Conservation (phyloP, 2,113 vertebrate genomes). For the Onychorhynchus coronatus region DNA sequence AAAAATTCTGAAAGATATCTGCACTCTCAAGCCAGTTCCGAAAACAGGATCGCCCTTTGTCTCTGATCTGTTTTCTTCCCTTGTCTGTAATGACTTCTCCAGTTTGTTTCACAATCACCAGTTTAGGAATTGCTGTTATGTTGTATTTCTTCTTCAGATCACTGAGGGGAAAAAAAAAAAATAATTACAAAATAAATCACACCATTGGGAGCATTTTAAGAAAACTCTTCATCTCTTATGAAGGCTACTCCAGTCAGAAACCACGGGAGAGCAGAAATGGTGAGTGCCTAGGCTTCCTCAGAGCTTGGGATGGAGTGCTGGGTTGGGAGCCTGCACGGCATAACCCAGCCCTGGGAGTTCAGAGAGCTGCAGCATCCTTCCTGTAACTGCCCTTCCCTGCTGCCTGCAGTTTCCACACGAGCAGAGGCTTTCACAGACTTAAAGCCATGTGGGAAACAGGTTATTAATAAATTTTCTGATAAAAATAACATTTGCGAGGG, state of each 20-base stretch:
- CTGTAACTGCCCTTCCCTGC: not conserved
- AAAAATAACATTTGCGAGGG: not conserved
- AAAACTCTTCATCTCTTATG: not conserved
- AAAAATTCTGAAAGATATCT: conserved; percentile 94
- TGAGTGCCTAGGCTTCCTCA: not conserved
- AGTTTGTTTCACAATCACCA: conserved; percentile 94
- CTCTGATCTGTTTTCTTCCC: conserved; percentile 91
- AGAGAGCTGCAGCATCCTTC: not conserved
- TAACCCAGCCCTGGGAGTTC: not conserved
- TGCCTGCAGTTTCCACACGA: not conserved
- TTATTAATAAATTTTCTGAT: not conserved
- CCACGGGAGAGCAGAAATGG: not conserved
- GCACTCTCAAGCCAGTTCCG: conserved; percentile 86
- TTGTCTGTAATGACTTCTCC: conserved; percentile 94
- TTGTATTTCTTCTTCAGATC: conserved; percentile 90
- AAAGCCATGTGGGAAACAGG: not conserved
- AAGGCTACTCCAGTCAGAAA: not conserved
- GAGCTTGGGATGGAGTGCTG: not conserved
- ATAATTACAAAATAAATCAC: not conserved
- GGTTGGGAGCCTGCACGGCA: not conserved
- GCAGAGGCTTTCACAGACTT: not conserved
- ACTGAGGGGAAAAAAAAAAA: conserved; percentile 63
- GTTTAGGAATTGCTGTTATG: conserved; percentile 88
- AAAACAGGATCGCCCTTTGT: conserved; percentile 88
- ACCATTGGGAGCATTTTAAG: not conserved